Evolutionary conservation across 2,113 vertebrate species (phyloP), one percentile per base, ranked within the genome.

Genomic region (Arvicanthis niloticus): DNA sequence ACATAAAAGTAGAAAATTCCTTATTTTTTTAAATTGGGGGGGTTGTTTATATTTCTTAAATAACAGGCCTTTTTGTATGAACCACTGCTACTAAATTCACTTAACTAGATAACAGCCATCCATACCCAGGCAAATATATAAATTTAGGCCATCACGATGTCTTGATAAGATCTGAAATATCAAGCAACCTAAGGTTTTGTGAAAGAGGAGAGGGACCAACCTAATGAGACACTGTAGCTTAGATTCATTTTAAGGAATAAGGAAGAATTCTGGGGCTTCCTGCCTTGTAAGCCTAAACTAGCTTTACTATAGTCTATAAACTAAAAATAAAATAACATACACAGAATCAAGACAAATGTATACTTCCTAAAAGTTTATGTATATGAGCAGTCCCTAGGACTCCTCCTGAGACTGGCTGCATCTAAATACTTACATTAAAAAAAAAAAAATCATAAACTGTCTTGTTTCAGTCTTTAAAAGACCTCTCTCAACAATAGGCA

Each of bases 391-490:
- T 86, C 26, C 42, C 93, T 51, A 40, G 48, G 34, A 73, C 78
- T 89, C 58, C 86, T 75, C 51, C 67, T 62, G 37, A 97, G 56
- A 87, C 42, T 95, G 60, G 72, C 58, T 96, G 21, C 65, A 89
- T 80, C 70, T 75, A 67, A 92, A 94, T 93, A 87, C 40, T 85
- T 87, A 89, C 37, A 91, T 92, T 11, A 3, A 11, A 94, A 88
- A 97, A 88, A 97, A 91, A 93, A 96, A 68, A 76, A 87, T 75
- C 15, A 62, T 76, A 96, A 97, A 96, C 95, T 48, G 42, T 42
- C 70, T 92, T 80, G n/a, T 91, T 96, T 94, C 37, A 76, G 86
- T 95, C 91, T 94, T 91, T 29, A 72, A 95, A 95, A 96, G 72
- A 51, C 34, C 1, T 94, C n/a, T 72, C 37, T 29, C 40, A 86